phyloP scores from a whole-genome alignment of 2,888 invertebrate species.

The Hirtodrosophila confusa region DNA sequence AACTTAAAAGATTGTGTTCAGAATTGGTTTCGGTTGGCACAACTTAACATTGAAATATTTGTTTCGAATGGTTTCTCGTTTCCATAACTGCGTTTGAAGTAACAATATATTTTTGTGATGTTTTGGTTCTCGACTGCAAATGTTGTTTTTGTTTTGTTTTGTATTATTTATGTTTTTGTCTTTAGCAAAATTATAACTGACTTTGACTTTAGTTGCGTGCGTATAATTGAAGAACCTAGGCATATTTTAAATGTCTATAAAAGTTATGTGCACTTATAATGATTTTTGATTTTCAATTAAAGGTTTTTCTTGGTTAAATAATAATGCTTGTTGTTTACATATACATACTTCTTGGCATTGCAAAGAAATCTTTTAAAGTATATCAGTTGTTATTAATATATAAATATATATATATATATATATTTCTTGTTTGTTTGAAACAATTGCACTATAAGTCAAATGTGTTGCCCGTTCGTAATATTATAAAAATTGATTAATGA shows the following conservation, averaged over 20 bases:
- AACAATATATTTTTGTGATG: conserved; percentile 35
- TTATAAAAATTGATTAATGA: conserved; percentile 51
- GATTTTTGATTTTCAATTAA: conserved; percentile 74
- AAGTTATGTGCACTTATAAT: conserved; percentile 72
- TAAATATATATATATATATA: conserved; percentile 42
- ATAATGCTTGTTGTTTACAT: conserved; percentile 43
- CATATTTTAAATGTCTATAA: conserved; percentile 53
- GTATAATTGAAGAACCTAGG: conserved; percentile 51
- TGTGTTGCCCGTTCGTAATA: conserved; percentile 72
- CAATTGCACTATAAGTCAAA: conserved; percentile 80
- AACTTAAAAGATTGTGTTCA: conserved; percentile 32
- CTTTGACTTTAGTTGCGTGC: conserved; percentile 40
- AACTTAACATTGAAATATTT: conserved; percentile 44
- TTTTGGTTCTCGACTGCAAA: conserved; percentile 36
- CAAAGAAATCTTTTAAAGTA: conserved; percentile 68
- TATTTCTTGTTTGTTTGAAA: conserved; percentile 70
- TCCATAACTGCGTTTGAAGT: conserved; percentile 33
- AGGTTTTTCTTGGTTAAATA: conserved; percentile 43
- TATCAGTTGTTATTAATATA: conserved; percentile 51
- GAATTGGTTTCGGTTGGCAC: conserved; percentile 56
- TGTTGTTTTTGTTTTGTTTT: conserved; percentile 12
- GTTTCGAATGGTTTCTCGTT: conserved; percentile 45
- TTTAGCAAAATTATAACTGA: conserved; percentile 34
- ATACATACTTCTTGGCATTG: conserved; percentile 69
- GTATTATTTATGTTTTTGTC: conserved; percentile 13